A percentile compares a stretch with the other conserved stretches of the same genome.
Evolutionary conservation across 64 coral and sea anemone species (phyloP).

Genomic region (Montipora foliosa): DNA sequence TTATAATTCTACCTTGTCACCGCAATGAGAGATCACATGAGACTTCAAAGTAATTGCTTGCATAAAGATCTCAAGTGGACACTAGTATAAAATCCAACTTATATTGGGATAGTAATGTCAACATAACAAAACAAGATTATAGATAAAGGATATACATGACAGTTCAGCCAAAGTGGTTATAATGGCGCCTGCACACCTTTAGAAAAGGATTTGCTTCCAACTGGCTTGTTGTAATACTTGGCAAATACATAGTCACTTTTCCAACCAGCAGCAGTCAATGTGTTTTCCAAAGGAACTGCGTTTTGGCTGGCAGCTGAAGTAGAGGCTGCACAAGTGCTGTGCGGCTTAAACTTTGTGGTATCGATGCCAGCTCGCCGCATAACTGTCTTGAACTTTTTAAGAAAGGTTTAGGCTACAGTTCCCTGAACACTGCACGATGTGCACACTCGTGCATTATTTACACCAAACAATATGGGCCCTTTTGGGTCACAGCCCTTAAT

Average conservation of each 20-base stretch:
- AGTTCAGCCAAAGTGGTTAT: neutral
- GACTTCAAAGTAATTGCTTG: constrained; percentile 10
- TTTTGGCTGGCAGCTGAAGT: neutral
- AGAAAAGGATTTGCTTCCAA: neutral
- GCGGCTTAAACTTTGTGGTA: neutral
- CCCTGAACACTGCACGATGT: too few relatives aligned
- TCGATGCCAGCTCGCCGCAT: neutral
- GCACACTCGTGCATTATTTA: too few relatives aligned
- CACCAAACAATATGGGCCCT: too few relatives aligned
- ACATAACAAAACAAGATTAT: neutral
- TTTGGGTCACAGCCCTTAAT: too few relatives aligned
- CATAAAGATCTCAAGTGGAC: neutral
- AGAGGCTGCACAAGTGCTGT: neutral
- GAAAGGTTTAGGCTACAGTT: too few relatives aligned
- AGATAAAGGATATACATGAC: neutral
- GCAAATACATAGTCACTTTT: constrained; percentile 5
- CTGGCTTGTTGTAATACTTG: constrained; percentile 8
- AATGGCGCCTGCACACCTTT: neutral
- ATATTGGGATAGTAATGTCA: neutral
- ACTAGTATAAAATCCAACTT: neutral
- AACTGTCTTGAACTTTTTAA: too few relatives aligned
- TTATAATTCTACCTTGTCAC: constrained; percentile 17
- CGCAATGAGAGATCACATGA: constrained; percentile 3
- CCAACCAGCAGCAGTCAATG: neutral
- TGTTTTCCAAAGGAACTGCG: neutral